Conservation (phyloP, 2,888 invertebrate species). For the Tachina grossa region DNA sequence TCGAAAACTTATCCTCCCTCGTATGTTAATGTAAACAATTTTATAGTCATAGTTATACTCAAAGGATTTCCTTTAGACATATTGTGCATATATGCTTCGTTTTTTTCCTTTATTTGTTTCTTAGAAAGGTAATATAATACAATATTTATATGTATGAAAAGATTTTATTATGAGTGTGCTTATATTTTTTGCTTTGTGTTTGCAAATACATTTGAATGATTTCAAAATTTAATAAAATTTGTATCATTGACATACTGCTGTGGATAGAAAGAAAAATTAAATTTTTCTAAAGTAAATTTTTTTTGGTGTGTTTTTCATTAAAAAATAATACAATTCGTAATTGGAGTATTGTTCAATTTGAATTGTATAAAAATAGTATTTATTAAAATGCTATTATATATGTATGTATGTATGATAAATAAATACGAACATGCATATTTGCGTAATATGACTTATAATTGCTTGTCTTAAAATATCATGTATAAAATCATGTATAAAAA, state of each 20-base stretch:
- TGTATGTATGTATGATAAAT: too few species aligned
- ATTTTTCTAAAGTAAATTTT: not conserved
- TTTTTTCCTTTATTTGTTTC: slow-evolving; percentile 15
- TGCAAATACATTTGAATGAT: too few species aligned
- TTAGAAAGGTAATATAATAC: slow-evolving; percentile 28
- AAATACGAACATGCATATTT: too few species aligned
- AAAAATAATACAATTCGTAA: not conserved
- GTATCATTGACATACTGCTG: too few species aligned
- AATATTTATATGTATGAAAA: not conserved
- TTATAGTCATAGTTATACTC: slow-evolving; percentile 16
- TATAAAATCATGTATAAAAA: too few species aligned
- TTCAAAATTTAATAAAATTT: too few species aligned
- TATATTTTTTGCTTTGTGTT: not conserved
- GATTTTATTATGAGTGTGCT: slow-evolving; percentile 9
- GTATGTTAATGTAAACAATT: not conserved
- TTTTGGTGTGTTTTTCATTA: not conserved
- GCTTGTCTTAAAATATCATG: too few species aligned
- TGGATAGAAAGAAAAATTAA: too few species aligned
- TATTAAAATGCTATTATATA: not conserved
- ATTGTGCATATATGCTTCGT: slow-evolving; percentile 1
- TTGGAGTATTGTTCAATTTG: not conserved
- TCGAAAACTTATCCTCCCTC: not conserved
- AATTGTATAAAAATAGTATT: not conserved
- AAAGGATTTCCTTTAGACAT: slow-evolving; percentile 31
- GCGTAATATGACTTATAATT: too few species aligned